Evolutionary conservation across 1,140 invertebrate species (phyloP), one percentile per base, ranked within the genome.

Genomic region (Dufourea novaeangliae): DNA sequence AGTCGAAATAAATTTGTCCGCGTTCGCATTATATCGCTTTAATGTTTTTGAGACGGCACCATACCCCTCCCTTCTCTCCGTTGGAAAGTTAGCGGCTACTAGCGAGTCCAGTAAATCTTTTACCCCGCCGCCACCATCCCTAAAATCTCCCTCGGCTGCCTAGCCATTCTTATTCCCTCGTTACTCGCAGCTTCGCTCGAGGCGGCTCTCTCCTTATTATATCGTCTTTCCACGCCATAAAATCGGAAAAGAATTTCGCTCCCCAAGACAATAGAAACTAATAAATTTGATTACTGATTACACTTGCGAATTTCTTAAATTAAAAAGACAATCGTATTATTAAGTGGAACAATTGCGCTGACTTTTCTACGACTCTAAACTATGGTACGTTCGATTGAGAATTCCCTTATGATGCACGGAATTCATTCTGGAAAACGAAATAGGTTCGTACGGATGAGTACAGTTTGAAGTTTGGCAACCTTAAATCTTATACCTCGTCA

Each of bases 271-370:
- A 92, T 92, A 92, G 92, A 92, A 92, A 91, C 92, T 92, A 92
- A 92, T 92, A 92, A 92, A 92, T 92, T 92, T 92, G 90, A 92
- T 92, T 92, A 91, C 91, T 91, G 92, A 92, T 92, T 92, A 92
- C 87, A 79, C 80, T 81, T 84, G 84, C 86, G 80, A 85, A 80
- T 77, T 79, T 79, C 85, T 56, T 29, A 75, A 71, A 83, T 69
- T 46, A 32, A 80, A 73, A 57, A 66, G 61, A 34, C 52, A 32
- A 52, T 50, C 52, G 22, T 62, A 64, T 66, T 57, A 46, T 41
- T 32, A 22, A 46, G 1, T 12, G 29, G 4, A 25, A 17, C 20
- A 5, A 12, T 14, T 7, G 5, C 20, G 22, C 0, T 6, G 20
- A 3, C 25, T 59, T n/a, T 34, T 27, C 5, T 1, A 2, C 1